Conservation (phyloP, 2,888 invertebrate genomes). For the Plebejus melissa region DNA sequence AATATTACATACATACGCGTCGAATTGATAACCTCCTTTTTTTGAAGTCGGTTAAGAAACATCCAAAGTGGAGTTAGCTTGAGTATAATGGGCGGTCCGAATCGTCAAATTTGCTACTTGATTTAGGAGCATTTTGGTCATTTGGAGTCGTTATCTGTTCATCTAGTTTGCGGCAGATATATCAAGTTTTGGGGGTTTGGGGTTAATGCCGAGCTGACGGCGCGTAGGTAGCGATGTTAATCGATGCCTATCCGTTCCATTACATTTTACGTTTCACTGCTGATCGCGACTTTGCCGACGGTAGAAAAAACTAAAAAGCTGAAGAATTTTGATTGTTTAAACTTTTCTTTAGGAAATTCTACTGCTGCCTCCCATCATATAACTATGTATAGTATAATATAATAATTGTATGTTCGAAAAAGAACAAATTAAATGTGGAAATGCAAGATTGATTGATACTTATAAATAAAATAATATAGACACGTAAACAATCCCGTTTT, state of each 20-base stretch:
- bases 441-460: too few relatives aligned
- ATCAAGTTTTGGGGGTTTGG: conserved; percentile 60
- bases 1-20: too few relatives aligned
- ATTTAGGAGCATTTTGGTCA: conserved; percentile 32
- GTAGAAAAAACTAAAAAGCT: neutral
- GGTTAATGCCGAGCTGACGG: conserved; percentile 63
- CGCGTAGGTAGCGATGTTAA: conserved; percentile 66
- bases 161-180: conserved; percentile 63
- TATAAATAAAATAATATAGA: too few relatives aligned
- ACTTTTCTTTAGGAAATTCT: too few relatives aligned
- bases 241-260: conserved; percentile 54
- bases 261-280: conserved; percentile 49
- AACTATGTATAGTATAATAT: too few relatives aligned
- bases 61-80: conserved; percentile 3
- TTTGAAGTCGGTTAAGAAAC: neutral
- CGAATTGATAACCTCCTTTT: too few relatives aligned
- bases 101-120: conserved; percentile 36
- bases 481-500: too few relatives aligned
- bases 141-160: conserved; percentile 54
- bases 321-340: neutral
- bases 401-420: too few relatives aligned
- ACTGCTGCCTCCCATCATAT: neutral
- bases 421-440: too few relatives aligned
- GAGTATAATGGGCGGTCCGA: conserved; percentile 35
- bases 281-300: conserved; percentile 53